These are phyloP conservation scores for Brachyopa scutellaris DNA, from an alignment of 2,888 invertebrate species.

Conservation along the genomic window DNA sequence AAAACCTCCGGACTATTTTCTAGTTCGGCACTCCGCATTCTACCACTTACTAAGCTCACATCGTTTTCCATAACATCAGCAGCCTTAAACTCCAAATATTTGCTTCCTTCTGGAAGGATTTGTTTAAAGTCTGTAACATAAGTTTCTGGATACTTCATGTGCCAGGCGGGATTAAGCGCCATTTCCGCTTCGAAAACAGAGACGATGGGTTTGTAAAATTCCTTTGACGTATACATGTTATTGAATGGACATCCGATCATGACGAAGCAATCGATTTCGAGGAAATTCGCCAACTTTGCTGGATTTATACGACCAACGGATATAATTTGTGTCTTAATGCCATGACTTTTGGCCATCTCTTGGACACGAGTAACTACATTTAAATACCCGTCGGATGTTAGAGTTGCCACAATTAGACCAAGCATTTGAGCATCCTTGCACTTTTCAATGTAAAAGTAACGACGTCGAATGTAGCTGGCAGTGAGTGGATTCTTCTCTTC, in stretches of 20 bases:
- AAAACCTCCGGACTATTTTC: conserved; percentile 56
- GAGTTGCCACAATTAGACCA: conserved; percentile 95
- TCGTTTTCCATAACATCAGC: conserved; percentile 83
- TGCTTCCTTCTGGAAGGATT: conserved; percentile 86
- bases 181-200: conserved; percentile 96
- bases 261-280: conserved; percentile 94
- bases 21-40: conserved; percentile 82
- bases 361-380: conserved; percentile 89
- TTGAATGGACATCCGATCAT: conserved; percentile 96
- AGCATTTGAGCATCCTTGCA: conserved; percentile 94
- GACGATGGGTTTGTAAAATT: conserved; percentile 94
- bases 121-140: conserved; percentile 90
- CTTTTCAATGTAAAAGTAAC: conserved; percentile 93
- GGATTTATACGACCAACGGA: conserved; percentile 97
- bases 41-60: conserved; percentile 90
- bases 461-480: conserved; percentile 88
- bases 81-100: conserved; percentile 82
- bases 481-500: conserved; percentile 81
- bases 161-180: conserved; percentile 86
- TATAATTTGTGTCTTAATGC: conserved; percentile 94
- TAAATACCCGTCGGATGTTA: conserved; percentile 91
- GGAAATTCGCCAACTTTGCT: conserved; percentile 96
- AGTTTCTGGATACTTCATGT: conserved; percentile 82
- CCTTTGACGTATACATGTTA: conserved; percentile 90
- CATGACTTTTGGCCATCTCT: conserved; percentile 87